phyloP scores from a whole-genome alignment of 1,140 invertebrate species.

The Zaprionus camerounensis region DNA sequence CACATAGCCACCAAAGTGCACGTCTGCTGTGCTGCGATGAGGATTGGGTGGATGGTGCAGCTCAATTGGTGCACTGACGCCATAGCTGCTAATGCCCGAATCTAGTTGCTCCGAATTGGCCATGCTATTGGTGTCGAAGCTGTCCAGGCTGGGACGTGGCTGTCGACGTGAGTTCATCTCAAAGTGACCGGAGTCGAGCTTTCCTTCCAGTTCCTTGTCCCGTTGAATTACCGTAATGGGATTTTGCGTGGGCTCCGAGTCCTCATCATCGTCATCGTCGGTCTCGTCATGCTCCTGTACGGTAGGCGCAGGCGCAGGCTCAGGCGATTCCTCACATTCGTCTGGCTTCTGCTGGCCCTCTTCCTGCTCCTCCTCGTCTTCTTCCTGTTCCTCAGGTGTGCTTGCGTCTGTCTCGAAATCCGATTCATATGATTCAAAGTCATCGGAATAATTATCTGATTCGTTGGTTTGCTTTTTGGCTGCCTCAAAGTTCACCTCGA shows the following conservation, averaged over 20 bases:
- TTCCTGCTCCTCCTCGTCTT: slow-evolving; percentile 27
- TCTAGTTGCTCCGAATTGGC: slow-evolving; percentile 75
- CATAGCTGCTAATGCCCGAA: slow-evolving; percentile 79
- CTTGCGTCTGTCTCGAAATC: slow-evolving; percentile 85
- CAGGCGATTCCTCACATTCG: not conserved
- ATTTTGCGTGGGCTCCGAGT: slow-evolving; percentile 74
- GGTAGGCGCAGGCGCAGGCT: slow-evolving; percentile 46
- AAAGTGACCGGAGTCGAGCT: slow-evolving; percentile 88
- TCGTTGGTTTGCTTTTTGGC: slow-evolving; percentile 41
- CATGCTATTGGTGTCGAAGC: slow-evolving; percentile 76
- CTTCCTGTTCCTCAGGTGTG: slow-evolving; percentile 55
- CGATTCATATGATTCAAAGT: slow-evolving; percentile 86
- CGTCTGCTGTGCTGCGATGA: slow-evolving; percentile 21
- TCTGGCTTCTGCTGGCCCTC: slow-evolving; percentile 28
- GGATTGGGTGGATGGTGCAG: not conserved
- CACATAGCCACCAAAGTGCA: slow-evolving; percentile 70
- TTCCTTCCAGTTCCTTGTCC: slow-evolving; percentile 86
- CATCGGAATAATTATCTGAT: slow-evolving; percentile 85
- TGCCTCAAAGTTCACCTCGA: slow-evolving; percentile 74
- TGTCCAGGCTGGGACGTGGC: slow-evolving; percentile 76
- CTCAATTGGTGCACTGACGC: slow-evolving; percentile 11
- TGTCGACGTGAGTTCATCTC: slow-evolving; percentile 85
- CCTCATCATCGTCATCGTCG: slow-evolving; percentile 63
- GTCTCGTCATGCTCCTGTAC: slow-evolving; percentile 26
- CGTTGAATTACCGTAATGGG: slow-evolving; percentile 73